Base-by-base conservation (phyloP, 2,113 vertebrate genomes). In the Alces alces region DNA sequence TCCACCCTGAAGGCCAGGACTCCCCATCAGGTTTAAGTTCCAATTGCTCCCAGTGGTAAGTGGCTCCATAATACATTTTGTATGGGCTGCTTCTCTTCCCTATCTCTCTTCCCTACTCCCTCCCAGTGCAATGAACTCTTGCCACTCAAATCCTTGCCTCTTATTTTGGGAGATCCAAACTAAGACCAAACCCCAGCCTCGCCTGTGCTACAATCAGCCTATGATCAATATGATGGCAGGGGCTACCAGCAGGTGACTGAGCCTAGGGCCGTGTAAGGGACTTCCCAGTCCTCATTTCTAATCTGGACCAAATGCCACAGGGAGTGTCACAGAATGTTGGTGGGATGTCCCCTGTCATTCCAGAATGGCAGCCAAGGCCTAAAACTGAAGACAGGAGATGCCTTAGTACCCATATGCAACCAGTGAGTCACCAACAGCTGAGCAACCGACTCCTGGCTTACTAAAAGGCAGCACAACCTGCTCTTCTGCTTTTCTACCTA, bases 361-460 rank as follows among this genome's bases (percentile, higher is more conserved):
- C 25, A 17, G 60, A 93, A 95, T 47, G 61, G 43, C 27, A 86
- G 60, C 66, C 50, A 78, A 54, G n/a, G 43, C 30, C 73, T 87
- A 27, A 92, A 76, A 97, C 64, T 86, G n/a, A 86, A 58, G 43
- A 61, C 2, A 45, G 58, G 54, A 45, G 55, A 55, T 28, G 19
- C 30, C 5, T 73, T 19, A 0, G 33, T 43, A 8, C 45, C n/a
- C 39, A 4, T 6, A n/a, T n/a, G 36, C 47, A 58, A 13, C 39
- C 14, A 66, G 17, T 93, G 92, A 97, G 80, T 97, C 95, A 96
- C 57, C 39, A 58, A 70, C 36, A 79, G 39, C 91, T 76, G 33
- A 61, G 55, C 2, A 1, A 47, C 43, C 14, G 0, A 19, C 66
- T 95, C 15, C 79, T 64, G 54, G 8, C 58, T 52, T 60, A 50